Conservation (phyloP, 2,113 vertebrate species). For the Ursus arctos region DNA sequence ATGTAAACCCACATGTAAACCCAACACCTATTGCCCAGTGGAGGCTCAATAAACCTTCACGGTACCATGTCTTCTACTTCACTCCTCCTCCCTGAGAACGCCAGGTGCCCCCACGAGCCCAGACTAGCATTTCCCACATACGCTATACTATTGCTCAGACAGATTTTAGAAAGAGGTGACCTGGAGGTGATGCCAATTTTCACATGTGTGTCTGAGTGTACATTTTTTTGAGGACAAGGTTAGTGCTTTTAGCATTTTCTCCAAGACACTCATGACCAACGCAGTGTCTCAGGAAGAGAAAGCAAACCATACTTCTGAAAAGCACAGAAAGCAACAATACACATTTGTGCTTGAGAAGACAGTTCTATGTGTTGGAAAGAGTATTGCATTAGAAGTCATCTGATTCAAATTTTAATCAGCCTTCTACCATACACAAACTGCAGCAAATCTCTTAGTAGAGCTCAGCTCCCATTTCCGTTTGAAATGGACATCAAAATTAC, state of each 20-base stretch:
- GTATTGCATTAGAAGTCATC: neutral
- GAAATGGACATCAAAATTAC: neutral
- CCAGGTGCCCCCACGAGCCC: neutral
- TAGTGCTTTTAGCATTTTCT: neutral
- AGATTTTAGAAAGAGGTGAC: neutral
- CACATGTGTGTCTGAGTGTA: neutral
- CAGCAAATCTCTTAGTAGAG: neutral
- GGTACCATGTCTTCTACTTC: neutral
- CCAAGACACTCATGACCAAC: neutral
- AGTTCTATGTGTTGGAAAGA: neutral
- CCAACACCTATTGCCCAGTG: neutral
- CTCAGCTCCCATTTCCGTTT: neutral
- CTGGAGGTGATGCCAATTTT: neutral
- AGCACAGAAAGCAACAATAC: neutral
- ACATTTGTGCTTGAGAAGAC: neutral
- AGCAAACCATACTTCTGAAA: neutral
- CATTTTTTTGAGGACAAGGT: neutral
- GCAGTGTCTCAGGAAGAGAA: neutral
- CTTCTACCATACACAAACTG: neutral
- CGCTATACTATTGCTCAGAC: neutral
- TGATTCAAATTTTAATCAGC: neutral
- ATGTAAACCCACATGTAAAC: neutral
- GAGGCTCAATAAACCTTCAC: neutral
- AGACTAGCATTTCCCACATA: neutral
- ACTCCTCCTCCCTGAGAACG: neutral